A percentile compares a stretch with the other conserved stretches of the same genome.
phyloP scores from a whole-genome alignment of 2,888 invertebrate species.

The Himalopsyche tibetana region DNA sequence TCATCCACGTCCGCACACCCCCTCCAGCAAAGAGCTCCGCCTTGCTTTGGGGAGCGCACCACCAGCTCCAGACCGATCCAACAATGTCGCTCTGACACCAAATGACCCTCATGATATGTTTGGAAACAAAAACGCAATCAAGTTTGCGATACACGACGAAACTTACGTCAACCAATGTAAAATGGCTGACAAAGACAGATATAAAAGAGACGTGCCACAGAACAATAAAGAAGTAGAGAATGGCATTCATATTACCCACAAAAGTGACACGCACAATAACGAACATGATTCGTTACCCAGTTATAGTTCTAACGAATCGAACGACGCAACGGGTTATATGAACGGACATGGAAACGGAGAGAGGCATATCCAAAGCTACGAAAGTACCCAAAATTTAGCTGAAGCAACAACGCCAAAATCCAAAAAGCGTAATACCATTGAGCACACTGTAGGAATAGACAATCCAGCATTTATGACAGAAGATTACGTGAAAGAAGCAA shows the following conservation, averaged over 20 bases:
- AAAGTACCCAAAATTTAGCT: constrained; percentile 70
- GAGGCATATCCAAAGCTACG: constrained; percentile 71
- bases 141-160: constrained; percentile 64
- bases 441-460: constrained; percentile 71
- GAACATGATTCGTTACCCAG: constrained; percentile 66
- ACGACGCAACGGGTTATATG: constrained; percentile 65
- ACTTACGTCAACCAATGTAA: constrained; percentile 55
- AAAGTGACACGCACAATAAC: constrained; percentile 69
- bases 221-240: constrained; percentile 38
- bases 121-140: constrained; percentile 50
- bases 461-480: constrained; percentile 72
- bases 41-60: constrained; percentile 62
- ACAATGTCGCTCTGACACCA: constrained; percentile 61
- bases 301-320: constrained; percentile 57
- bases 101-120: constrained; percentile 62
- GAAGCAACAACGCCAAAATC: constrained; percentile 68
- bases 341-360: constrained; percentile 69
- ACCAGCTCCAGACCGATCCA: constrained; percentile 53
- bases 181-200: constrained; percentile 55
- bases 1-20: constrained; percentile 64
- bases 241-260: constrained; percentile 44
- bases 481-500: constrained; percentile 73
- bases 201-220: constrained; percentile 52
- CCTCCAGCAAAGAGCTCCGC: constrained; percentile 47
- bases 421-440: constrained; percentile 46